phyloP scores from a whole-genome alignment of 2,888 invertebrate species.

The Odontocerum albicorne region DNA sequence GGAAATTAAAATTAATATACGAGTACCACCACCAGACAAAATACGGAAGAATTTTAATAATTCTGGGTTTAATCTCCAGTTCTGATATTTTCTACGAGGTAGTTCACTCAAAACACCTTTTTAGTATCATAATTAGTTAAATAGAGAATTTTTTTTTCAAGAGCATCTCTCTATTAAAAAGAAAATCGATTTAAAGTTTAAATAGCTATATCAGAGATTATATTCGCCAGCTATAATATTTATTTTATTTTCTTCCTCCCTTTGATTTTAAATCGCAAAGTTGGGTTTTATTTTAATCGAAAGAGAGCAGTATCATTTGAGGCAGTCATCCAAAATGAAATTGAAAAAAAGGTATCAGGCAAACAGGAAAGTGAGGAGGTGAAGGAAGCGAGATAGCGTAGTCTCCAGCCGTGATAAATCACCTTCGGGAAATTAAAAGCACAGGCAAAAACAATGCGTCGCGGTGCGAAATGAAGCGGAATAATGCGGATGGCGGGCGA shows the following conservation, averaged over 20 bases:
- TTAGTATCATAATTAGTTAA: too few species aligned
- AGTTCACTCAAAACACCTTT: too few species aligned
- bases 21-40: too few species aligned
- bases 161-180: too few species aligned
- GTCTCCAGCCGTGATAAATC: constrained; percentile 50
- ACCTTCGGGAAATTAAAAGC: constrained; percentile 60
- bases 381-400: constrained; percentile 35
- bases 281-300: constrained; percentile 33
- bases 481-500: constrained; percentile 20
- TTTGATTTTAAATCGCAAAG: constrained; percentile 10
- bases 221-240: too few species aligned
- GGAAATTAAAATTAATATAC: too few species aligned
- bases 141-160: too few species aligned
- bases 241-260: constrained; percentile 2
- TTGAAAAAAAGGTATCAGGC: constrained; percentile 32
- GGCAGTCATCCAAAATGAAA: constrained; percentile 35
- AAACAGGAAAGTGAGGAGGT: constrained; percentile 21
- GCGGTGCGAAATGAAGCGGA: constrained; percentile 36
- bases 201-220: too few species aligned
- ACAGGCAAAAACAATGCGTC: constrained; percentile 37
- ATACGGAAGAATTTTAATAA: too few species aligned
- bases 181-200: too few species aligned
- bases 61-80: too few species aligned
- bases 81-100: too few species aligned
- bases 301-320: constrained; percentile 32